A percentile compares a stretch with the other conserved stretches of the same genome.
Conservation (phyloP, 23 tunicate species). For the Halocynthia aurantium region DNA sequence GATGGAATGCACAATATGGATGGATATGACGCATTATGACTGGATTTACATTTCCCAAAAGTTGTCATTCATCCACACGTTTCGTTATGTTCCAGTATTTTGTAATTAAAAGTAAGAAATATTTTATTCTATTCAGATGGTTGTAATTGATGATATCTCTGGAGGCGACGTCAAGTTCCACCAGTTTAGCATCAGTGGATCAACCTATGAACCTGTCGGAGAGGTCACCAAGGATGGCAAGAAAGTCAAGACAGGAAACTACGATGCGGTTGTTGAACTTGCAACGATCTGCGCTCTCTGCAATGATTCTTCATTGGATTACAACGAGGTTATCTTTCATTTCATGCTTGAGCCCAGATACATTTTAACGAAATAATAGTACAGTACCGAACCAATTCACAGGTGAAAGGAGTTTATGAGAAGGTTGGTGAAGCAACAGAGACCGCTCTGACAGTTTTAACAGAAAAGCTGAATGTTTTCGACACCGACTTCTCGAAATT, state of each 20-base stretch:
- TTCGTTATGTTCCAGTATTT: no score
- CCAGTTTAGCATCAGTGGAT: conserved; percentile 86
- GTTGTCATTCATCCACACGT: no score
- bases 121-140: conserved; percentile 2
- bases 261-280: conserved; percentile 71
- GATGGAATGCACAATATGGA: no score
- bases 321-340: conserved; percentile 59
- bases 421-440: conserved; percentile 99
- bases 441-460: conserved; percentile 93
- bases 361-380: not conserved
- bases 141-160: conserved; percentile 1
- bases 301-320: conserved; percentile 98
- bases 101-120: no score
- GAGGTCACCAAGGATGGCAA: conserved; percentile 62
- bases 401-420: conserved; percentile 82
- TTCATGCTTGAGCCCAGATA: not conserved
- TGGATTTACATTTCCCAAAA: no score
- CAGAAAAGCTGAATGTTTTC: conserved; percentile 97
- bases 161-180: conserved; percentile 35
- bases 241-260: conserved; percentile 53
- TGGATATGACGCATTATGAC: no score
- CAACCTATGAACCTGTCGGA: conserved; percentile 96
- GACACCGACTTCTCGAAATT: conserved; percentile 35
- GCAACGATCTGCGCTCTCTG: conserved; percentile 96
- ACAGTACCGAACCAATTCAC: no score